Evolutionary conservation across 2,113 vertebrate species (phyloP), one percentile per base, ranked within the genome.

Genomic region (Chitala chitala): DNA sequence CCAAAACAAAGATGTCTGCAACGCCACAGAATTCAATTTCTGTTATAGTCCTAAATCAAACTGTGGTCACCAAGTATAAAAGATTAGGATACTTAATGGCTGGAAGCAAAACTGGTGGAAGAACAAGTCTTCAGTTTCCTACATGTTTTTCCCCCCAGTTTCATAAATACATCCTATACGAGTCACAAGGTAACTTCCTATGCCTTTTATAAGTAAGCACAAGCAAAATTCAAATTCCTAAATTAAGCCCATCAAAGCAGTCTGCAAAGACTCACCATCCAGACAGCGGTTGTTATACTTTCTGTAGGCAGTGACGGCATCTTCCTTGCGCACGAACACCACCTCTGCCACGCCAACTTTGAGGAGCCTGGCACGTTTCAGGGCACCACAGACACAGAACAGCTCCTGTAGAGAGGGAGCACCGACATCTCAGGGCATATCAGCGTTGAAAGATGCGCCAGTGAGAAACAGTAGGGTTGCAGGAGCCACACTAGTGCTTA

Each of bases 281-380:
- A 99, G 87, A 81, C 95, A 99, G 74, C 97, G 92, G 80, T 98
- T 98, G 88, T 99, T 99, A 81, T 99, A 99, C 82, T 97, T 99
- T 86, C 95, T 96, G 84, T 98, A 99, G 0, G 97, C 97, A 0
- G 92, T 93, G 76, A 98, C 91, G 1, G 97, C 97, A 7, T 99
- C 97, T 6, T 98, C 96, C 84, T 98, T 98, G 78, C 93, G 93
- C 76, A 99, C 97, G 79, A 98, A 99, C 22, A 99, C 97, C 36
- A 99, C 96, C 76, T 99, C 97, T 5, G 96, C 97, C n/a, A 96
- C 91, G 4, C 97, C 97, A 13, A 94, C 92, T 69, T 94, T 95
- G 59, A 95, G 88, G 77, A 99, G 89, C 2, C 96, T 90, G 1
- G 97, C 96, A 81, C 97, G 89, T 79, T 99, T 99, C 82, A 99